Evolutionary conservation across 2,797 vertebrate species (phyloP).

Genomic region (Gallinago nigripennis): DNA sequence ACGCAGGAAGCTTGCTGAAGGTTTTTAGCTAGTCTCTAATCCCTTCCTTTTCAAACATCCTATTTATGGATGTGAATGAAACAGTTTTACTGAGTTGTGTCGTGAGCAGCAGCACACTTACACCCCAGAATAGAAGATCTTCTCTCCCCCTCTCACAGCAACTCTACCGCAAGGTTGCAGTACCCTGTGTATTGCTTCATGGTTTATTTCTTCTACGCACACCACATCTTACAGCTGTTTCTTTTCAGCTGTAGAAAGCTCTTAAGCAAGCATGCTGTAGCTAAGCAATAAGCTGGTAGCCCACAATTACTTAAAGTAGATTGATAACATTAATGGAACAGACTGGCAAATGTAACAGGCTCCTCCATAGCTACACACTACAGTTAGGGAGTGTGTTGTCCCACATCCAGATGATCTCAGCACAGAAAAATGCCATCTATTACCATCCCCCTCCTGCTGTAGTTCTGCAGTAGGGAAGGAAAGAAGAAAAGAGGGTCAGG

Average conservation of each 20-base stretch:
- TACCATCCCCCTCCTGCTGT: not conserved
- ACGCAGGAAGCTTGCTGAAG: not conserved
- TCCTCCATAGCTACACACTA: not conserved
- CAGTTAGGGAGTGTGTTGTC: not conserved
- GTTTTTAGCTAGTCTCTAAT: not conserved
- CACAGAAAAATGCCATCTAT: not conserved
- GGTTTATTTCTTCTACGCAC: not conserved
- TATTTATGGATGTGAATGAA: not conserved
- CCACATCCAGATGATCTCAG: conserved; percentile 2
- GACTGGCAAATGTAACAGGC: not conserved
- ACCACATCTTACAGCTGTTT: not conserved
- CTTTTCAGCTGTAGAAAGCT: conserved; percentile 26
- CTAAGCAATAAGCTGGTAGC: not conserved
- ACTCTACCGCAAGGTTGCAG: rapidly evolving
- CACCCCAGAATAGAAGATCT: not conserved
- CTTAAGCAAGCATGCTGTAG: not conserved
- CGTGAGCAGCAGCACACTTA: not conserved
- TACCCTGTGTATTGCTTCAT: rapidly evolving
- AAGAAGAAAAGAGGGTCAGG: not conserved
- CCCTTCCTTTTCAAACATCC: conserved; percentile 10
- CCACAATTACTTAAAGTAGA: not conserved
- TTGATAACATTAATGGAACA: not conserved
- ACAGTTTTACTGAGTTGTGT: not conserved
- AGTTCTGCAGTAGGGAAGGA: not conserved
- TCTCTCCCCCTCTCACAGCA: not conserved